Conservation (phyloP, 2,888 invertebrate genomes). For the Hybos culiciformis region DNA sequence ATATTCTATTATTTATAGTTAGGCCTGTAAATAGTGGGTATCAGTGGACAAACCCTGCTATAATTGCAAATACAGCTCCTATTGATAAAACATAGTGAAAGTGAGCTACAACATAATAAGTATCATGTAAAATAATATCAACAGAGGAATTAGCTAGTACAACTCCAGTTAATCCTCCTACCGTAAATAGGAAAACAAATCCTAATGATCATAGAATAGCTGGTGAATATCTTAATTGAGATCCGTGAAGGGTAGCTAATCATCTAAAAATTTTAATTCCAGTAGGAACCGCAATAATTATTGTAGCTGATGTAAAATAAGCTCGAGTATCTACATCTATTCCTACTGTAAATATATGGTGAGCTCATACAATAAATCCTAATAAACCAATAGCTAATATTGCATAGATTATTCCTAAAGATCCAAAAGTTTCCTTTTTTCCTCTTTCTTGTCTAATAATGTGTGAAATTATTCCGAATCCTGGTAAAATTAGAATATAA, state of each 20-base stretch:
- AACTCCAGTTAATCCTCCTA: conserved; percentile 57
- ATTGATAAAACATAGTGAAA: conserved; percentile 71
- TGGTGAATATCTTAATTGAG: conserved; percentile 44
- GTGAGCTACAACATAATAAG: conserved; percentile 74
- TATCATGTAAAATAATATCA: conserved; percentile 65
- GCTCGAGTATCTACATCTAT: conserved; percentile 74
- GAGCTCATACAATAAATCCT: conserved; percentile 74
- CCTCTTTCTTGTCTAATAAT: conserved; percentile 60
- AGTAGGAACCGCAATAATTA: conserved; percentile 76
- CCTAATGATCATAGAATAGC: conserved; percentile 54
- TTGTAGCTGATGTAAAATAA: conserved; percentile 71
- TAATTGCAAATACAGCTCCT: conserved; percentile 66
- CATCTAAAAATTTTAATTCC: conserved; percentile 76
- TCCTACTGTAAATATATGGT: conserved; percentile 75
- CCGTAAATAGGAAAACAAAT: conserved; percentile 64
- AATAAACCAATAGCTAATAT: conserved; percentile 67
- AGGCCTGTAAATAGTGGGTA: conserved; percentile 53
- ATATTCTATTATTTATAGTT: conserved; percentile 41
- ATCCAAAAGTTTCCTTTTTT: conserved; percentile 60
- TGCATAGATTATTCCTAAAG: conserved; percentile 68
- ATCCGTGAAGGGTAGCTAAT: conserved; percentile 54
- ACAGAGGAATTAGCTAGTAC: conserved; percentile 57
- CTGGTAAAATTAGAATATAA: conserved; percentile 73
- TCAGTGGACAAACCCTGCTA: conserved; percentile 59
- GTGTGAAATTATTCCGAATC: conserved; percentile 70